A percentile compares a stretch with the other conserved stretches of the same genome.
phyloP scores from a whole-genome alignment of 1,140 invertebrate species.

The Globodera rostochiensis region DNA sequence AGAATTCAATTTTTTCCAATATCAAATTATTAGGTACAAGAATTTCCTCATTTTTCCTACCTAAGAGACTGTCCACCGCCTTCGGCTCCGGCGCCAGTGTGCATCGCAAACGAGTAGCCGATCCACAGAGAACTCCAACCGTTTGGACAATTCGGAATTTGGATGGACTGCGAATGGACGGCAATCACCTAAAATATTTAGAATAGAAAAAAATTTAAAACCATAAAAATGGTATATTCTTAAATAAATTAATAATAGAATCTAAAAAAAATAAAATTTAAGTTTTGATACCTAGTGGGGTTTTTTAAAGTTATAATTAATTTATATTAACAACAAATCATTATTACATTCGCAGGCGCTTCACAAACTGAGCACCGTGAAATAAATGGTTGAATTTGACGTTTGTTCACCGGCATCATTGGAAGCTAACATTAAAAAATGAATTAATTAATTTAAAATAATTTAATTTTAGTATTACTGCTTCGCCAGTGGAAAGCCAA shows the following conservation, averaged over 20 bases:
- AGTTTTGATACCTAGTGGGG: not conserved
- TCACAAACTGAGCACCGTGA: conserved; percentile 82
- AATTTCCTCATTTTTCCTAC: conserved; percentile 17
- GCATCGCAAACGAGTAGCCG: conserved; percentile 70
- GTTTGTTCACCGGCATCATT: conserved; percentile 83
- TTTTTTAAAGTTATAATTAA: too few species aligned
- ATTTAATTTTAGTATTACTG: conserved; percentile 60
- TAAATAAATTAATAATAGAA: not conserved
- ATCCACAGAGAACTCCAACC: conserved; percentile 78
- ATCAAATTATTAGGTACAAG: not conserved
- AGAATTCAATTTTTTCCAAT: not conserved
- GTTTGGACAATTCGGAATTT: conserved; percentile 80
- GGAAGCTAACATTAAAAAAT: conserved; percentile 71
- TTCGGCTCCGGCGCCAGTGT: conserved; percentile 90
- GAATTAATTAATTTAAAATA: not conserved
- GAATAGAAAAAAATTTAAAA: not conserved
- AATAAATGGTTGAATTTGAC: conserved; percentile 83
- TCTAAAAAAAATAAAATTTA: not conserved
- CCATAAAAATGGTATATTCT: not conserved
- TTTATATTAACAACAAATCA: not conserved
- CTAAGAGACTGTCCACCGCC: conserved; percentile 90
- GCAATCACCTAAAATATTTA: conserved; percentile 70
- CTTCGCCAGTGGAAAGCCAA: conserved; percentile 88
- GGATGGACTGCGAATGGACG: conserved; percentile 83
- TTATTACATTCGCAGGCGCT: conserved; percentile 77